phyloP scores from a whole-genome alignment of 1,140 invertebrate genomes.

The Drosophila busckii region DNA sequence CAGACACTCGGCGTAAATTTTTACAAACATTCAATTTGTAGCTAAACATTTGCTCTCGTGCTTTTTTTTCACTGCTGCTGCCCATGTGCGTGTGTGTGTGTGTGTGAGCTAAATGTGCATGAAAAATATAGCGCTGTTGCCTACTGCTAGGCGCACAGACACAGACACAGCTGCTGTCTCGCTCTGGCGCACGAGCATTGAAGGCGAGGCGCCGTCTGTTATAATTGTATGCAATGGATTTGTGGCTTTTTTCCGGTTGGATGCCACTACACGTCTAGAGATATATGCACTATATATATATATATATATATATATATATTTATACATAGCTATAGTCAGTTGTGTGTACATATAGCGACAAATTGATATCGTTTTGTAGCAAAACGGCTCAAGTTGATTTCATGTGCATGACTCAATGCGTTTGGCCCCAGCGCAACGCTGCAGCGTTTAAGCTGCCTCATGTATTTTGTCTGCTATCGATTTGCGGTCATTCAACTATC shows the following conservation, averaged over 20 bases:
- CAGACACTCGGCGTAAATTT: slow-evolving; percentile 54
- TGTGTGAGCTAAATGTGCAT: slow-evolving; percentile 75
- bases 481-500: too few species aligned
- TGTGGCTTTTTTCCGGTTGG: slow-evolving; percentile 78
- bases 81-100: too few species aligned
- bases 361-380: slow-evolving; percentile 74
- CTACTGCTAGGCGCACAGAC: background rate
- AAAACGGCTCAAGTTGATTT: slow-evolving; percentile 76
- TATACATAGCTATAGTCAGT: background rate
- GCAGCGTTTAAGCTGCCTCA: too few species aligned
- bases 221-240: slow-evolving; percentile 54
- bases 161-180: slow-evolving; percentile 19
- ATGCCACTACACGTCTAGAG: slow-evolving; percentile 16
- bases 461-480: too few species aligned
- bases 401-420: slow-evolving; percentile 60
- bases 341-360: slow-evolving; percentile 56
- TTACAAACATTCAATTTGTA: slow-evolving; percentile 72
- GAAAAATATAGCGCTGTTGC: slow-evolving; percentile 46
- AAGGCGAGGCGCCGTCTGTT: slow-evolving; percentile 35
- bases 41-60: slow-evolving; percentile 71
- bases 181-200: slow-evolving; percentile 9
- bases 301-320: slow-evolving; percentile 1
- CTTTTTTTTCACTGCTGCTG: too few species aligned
- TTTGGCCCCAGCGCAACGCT: too few species aligned
- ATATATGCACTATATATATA: background rate